Evolutionary conservation across 2,888 invertebrate genomes (phyloP).

Genomic region (Hydraecia micacea): DNA sequence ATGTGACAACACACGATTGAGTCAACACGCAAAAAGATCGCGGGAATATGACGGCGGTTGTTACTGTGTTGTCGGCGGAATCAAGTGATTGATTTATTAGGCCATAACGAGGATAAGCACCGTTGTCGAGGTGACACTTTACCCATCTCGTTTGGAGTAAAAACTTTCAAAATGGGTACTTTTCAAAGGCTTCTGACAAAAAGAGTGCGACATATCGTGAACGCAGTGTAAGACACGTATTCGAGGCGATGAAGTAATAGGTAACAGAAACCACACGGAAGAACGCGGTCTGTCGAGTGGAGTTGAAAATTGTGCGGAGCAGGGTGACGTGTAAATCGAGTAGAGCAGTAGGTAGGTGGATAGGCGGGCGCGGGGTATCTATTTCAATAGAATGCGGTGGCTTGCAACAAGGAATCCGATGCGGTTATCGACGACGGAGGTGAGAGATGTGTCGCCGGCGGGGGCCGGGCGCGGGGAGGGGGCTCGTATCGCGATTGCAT

Average conservation of each 20-base stretch:
- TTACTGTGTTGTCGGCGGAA: constrained; percentile 72
- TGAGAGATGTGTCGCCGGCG: constrained; percentile 86
- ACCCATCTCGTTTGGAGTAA: constrained; percentile 57
- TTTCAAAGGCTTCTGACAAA: constrained; percentile 30
- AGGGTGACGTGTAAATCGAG: constrained; percentile 81
- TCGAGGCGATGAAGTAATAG: constrained; percentile 64
- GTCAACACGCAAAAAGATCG: constrained; percentile 78
- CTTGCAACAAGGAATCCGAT: constrained; percentile 89
- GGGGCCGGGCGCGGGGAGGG: constrained; percentile 71
- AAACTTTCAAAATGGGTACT: constrained; percentile 57
- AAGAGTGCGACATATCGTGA: constrained; percentile 28
- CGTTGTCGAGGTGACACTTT: constrained; percentile 67
- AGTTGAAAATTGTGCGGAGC: constrained; percentile 77
- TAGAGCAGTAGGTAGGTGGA: constrained; percentile 82
- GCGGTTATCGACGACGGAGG: constrained; percentile 89
- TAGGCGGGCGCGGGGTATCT: constrained; percentile 83
- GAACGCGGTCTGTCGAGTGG: constrained; percentile 72
- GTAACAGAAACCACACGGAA: constrained; percentile 69
- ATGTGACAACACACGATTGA: constrained; percentile 76
- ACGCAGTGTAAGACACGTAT: constrained; percentile 37
- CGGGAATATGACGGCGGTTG: constrained; percentile 77
- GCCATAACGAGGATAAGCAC: constrained; percentile 74
- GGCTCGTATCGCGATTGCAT: constrained; percentile 90
- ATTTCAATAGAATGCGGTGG: constrained; percentile 89
- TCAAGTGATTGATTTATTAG: constrained; percentile 79